Evolutionary conservation across 2,113 vertebrate species (phyloP).

Genomic region (Blennius ocellaris): DNA sequence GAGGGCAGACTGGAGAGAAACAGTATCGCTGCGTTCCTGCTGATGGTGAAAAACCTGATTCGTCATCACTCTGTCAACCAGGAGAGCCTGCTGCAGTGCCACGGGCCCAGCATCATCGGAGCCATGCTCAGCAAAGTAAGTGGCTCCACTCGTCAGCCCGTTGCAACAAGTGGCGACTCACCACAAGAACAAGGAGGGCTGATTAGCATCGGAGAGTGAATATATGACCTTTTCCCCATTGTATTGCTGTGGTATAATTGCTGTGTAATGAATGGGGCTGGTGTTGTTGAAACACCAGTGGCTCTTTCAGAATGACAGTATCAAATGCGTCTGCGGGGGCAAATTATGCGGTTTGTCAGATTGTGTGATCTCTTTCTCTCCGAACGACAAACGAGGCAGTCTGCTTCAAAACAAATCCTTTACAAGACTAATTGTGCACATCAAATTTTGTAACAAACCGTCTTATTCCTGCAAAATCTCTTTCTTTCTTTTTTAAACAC

Average conservation of each 20-base stretch:
- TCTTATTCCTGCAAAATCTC: no score
- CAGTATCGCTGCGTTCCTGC: constrained; percentile 91
- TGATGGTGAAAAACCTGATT: constrained; percentile 95
- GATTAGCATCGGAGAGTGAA: constrained; percentile 48
- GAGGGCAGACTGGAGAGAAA: constrained; percentile 93
- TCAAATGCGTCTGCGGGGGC: constrained; percentile 38
- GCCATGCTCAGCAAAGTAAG: constrained; percentile 93
- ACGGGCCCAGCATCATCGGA: constrained; percentile 91
- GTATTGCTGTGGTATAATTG: constrained; percentile 21
- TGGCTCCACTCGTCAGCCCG: neutral
- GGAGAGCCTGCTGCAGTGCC: constrained; percentile 93
- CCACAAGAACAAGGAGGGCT: neutral
- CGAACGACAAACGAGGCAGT: constrained; percentile 8
- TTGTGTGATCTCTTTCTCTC: constrained; percentile 1
- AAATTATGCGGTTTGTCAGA: constrained; percentile 15
- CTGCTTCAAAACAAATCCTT: neutral
- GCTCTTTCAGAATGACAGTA: constrained; percentile 39
- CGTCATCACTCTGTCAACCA: constrained; percentile 90
- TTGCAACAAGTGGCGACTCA: constrained; percentile 14
- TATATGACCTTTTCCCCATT: constrained; percentile 57
- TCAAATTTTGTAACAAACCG: no score
- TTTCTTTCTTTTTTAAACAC: no score
- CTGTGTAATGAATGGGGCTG: constrained; percentile 51
- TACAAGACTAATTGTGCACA: no score
- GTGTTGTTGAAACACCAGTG: constrained; percentile 36